These are phyloP conservation scores for Mesorhabditis spiculigera DNA, from an alignment of 2,888 invertebrate species.

Conservation along the genomic window DNA sequence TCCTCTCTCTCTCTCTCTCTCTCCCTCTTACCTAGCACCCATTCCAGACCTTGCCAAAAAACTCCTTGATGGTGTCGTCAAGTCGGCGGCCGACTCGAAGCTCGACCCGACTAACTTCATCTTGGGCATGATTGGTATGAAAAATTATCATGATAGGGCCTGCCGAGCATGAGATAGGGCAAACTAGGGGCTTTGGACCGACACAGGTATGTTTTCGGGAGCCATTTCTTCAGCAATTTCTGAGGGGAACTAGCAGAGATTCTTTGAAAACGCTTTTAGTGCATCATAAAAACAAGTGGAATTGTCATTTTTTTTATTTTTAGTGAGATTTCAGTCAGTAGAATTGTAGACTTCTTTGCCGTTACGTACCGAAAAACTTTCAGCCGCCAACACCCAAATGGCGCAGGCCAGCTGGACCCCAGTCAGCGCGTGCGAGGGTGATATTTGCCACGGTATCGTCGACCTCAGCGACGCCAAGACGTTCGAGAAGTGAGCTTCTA, in stretches of 20 bases:
- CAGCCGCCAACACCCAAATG: constrained; percentile 28
- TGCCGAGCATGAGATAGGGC: neutral
- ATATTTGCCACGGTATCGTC: constrained; percentile 2
- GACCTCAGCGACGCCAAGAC: constrained; percentile 1
- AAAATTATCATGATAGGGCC: constrained; percentile 12
- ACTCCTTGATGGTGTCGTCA: constrained; percentile 21
- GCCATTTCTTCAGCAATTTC: no score
- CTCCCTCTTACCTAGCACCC: neutral
- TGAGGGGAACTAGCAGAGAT: no score
- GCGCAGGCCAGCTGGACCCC: constrained; percentile 26
- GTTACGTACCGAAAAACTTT: neutral
- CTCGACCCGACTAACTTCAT: constrained; percentile 23
- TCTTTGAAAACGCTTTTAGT: no score
- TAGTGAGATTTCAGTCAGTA: no score
- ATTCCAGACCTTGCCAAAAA: constrained; percentile 35
- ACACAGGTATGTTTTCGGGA: no score
- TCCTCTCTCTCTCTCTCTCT: neutral
- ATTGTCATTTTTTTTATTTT: no score
- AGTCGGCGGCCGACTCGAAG: constrained; percentile 19
- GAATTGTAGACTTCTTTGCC: no score
- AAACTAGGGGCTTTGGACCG: no score
- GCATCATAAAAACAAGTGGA: no score
- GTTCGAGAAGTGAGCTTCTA: neutral
- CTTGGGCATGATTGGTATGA: neutral
- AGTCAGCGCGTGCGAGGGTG: constrained; percentile 10